A percentile compares a stretch with the other conserved stretches of the same genome.
These are phyloP conservation scores for Limnephilus marmoratus DNA, from an alignment of 2,888 invertebrate species.

Conservation along the genomic window DNA sequence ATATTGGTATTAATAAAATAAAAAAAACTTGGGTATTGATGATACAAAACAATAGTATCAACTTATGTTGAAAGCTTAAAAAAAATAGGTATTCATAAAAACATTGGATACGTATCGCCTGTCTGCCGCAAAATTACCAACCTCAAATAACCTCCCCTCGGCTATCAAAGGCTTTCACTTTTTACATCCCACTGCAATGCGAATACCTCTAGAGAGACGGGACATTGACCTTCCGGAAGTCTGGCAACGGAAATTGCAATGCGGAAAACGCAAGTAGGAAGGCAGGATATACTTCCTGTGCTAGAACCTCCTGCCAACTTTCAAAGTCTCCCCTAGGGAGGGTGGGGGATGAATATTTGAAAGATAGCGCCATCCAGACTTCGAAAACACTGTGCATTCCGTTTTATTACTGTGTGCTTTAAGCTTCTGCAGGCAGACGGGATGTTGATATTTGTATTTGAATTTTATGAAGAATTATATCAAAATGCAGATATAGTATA, in stretches of 20 bases:
- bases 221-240: constrained; percentile 28
- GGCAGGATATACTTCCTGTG: not conserved
- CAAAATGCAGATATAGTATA: not conserved
- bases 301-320: not conserved
- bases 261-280: constrained; percentile 7
- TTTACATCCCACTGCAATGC: constrained; percentile 3
- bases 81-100: not conserved
- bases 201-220: constrained; percentile 4
- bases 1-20: too few species aligned
- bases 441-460: not conserved
- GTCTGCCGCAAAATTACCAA: not conserved
- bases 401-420: not conserved
- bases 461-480: not conserved
- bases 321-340: not conserved
- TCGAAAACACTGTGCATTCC: not conserved
- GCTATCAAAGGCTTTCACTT: not conserved
- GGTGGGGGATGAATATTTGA: not conserved
- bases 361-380: not conserved
- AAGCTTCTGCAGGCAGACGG: not conserved
- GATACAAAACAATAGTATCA: too few species aligned
- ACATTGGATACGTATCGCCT: not conserved
- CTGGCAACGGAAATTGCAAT: constrained; percentile 3
- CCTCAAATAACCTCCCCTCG: not conserved
- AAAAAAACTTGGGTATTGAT: too few species aligned
- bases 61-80: not conserved